Evolutionary conservation across 2,113 vertebrate species (phyloP), one percentile per base, ranked within the genome.

Genomic region (Cyphomyrus plagiostoma): DNA sequence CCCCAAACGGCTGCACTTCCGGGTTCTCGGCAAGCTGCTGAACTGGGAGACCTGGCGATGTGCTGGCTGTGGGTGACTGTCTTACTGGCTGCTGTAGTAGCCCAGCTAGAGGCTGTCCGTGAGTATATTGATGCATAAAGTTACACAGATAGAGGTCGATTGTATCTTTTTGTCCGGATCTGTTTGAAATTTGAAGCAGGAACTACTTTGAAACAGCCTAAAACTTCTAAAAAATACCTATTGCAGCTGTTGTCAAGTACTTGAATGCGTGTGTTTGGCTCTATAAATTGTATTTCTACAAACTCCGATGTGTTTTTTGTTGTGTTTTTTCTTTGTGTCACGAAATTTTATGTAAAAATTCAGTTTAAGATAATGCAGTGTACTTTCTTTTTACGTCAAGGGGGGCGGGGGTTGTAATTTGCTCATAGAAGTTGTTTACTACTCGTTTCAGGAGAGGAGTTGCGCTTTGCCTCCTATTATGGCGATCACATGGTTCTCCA

Each of bases 401-500:
- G 23, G 1, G 21, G 1, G 56, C 8, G 58, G 58, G 23, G 21
- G 4, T n/a, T 62, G 58, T 26, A 10, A n/a, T 66, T 66, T 26
- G 23, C 23, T 66, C 56, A 58, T 21, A 70, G 8, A 77, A 39
- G 11, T 3, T 91, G 50, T 30, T 77, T 45, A 70, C 21, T 6
- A 19, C 92, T 45, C 89, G 50, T 92, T 92, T 49, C 89, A 97
- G 97, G 91, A 90, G 83, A 19, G 3, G 26, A 0, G 5, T 93
- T 99, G 19, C 5, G 92, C 39, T 98, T 98, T 88, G 97, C 97
- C 0, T 98, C 97, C 10, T 98, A 97, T 93, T 97, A 97, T 70
- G 93, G 93, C 0, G 88, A 97, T 90, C 95, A 97, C 94, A 97
- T 98, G 98, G 98, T 98, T 87, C 91, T 99, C 82, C 97, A 99